Conservation (phyloP, 2,113 vertebrate genomes). For the Genyomyrus donnyi region DNA sequence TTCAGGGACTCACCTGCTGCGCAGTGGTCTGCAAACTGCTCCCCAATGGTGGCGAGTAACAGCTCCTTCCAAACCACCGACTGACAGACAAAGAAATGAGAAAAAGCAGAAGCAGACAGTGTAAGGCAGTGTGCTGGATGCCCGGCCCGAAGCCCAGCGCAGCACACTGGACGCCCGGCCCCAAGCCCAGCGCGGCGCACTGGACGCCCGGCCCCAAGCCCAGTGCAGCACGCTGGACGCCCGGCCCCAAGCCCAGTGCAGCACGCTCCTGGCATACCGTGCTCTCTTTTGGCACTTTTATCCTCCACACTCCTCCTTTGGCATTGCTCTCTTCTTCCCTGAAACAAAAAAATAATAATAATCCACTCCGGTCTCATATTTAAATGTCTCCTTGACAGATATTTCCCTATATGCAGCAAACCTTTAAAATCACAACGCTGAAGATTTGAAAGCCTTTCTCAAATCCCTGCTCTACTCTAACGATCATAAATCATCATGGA, state of each 20-base stretch:
- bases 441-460: background rate
- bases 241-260: too few relatives aligned
- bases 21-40: conserved; percentile 85
- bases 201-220: too few relatives aligned
- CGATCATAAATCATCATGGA: background rate
- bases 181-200: too few relatives aligned
- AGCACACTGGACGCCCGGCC: too few relatives aligned
- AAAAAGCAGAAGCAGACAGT: conserved; percentile 1
- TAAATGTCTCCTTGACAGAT: background rate
- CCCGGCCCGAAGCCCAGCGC: background rate
- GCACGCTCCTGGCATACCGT: conserved; percentile 61
- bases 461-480: background rate
- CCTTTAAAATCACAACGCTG: background rate
- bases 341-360: conserved; percentile 4
- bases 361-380: background rate
- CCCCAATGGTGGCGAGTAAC: conserved; percentile 87
- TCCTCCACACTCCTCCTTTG: conserved; percentile 91
- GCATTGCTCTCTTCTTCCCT: conserved; percentile 98
- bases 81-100: conserved; percentile 46
- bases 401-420: background rate
- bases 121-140: background rate
- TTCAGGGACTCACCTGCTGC: conserved; percentile 66
- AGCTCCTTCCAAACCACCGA: conserved; percentile 89
- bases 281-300: conserved; percentile 89
- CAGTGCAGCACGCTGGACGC: too few relatives aligned